Evolutionary conservation across 2,797 vertebrate genomes (phyloP).

Genomic region (Selene dorsalis): DNA sequence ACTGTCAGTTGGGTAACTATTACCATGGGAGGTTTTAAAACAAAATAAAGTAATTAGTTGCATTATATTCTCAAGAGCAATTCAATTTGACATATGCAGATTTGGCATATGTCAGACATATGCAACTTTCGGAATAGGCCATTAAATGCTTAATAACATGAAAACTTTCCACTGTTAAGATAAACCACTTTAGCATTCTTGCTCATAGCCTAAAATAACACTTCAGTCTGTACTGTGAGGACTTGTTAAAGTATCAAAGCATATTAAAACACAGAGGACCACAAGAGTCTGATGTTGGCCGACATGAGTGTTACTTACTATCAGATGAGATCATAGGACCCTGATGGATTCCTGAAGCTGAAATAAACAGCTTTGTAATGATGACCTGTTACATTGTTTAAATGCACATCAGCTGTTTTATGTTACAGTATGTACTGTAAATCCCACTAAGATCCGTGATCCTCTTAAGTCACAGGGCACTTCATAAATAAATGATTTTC

Average conservation of each 20-base stretch:
- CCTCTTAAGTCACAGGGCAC: slow-evolving; percentile 70
- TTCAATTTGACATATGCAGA: no score
- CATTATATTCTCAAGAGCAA: no score
- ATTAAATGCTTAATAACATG: background rate
- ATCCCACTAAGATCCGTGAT: slow-evolving; percentile 64
- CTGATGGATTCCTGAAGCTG: slow-evolving; percentile 26
- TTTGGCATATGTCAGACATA: no score
- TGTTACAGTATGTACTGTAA: slow-evolving; percentile 49
- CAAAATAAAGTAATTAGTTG: background rate
- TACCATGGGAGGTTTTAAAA: background rate
- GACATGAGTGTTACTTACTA: background rate
- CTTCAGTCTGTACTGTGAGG: background rate
- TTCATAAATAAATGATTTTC: slow-evolving; percentile 79
- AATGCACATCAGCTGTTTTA: slow-evolving; percentile 63
- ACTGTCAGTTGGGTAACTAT: background rate
- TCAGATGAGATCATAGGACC: slow-evolving; percentile 16
- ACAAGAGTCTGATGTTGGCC: background rate
- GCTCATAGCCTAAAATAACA: background rate
- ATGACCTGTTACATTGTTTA: slow-evolving; percentile 59
- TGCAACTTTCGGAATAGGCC: no score
- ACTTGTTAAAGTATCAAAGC: background rate
- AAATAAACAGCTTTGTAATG: slow-evolving; percentile 43
- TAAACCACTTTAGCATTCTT: background rate
- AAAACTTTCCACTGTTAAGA: background rate
- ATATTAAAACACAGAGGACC: background rate